These are phyloP conservation scores for Geodia barretti DNA, from an alignment of 37 sponge, comb jelly and placozoan genomes.

Conservation along the genomic window DNA sequence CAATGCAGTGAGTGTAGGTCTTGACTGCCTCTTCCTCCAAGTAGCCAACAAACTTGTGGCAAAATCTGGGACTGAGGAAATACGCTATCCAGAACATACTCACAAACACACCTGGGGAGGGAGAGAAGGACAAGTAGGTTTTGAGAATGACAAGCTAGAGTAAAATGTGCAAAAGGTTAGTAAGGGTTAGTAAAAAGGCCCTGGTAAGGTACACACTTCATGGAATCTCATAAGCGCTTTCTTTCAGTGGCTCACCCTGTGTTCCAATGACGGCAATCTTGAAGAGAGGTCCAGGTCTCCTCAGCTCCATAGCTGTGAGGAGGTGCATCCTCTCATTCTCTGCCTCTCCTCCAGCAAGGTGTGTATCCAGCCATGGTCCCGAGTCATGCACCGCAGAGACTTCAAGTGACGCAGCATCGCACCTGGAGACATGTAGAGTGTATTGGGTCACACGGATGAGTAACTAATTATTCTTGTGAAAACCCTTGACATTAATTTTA, in stretches of 20 bases:
- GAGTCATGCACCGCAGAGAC: slow-evolving; percentile 71
- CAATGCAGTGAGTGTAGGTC: slow-evolving; percentile 86
- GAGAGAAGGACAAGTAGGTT: not conserved
- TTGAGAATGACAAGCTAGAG: not conserved
- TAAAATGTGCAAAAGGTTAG: not conserved
- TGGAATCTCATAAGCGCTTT: too few species aligned
- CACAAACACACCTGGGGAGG: slow-evolving; percentile 79
- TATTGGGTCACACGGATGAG: not conserved
- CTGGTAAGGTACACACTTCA: too few species aligned
- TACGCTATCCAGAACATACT: slow-evolving; percentile 74
- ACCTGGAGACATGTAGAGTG: slow-evolving; percentile 4
- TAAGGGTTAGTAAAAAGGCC: too few species aligned
- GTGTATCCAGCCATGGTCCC: slow-evolving; percentile 96
- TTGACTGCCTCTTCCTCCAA: slow-evolving; percentile 87
- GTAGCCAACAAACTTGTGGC: slow-evolving; percentile 92
- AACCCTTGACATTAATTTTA: too few species aligned
- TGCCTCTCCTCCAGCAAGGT: slow-evolving; percentile 92
- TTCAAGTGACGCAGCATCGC: slow-evolving; percentile 89
- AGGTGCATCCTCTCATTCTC: slow-evolving; percentile 97
- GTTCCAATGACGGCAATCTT: slow-evolving; percentile 49
- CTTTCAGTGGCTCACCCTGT: slow-evolving; percentile 52
- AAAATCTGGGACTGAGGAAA: slow-evolving; percentile 78
- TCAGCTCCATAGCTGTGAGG: slow-evolving; percentile 76
- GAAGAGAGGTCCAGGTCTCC: slow-evolving; percentile 71
- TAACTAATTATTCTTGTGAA: not conserved